Evolutionary conservation across 2,888 invertebrate species (phyloP).

Genomic region (Drosophila flavopinicola): DNA sequence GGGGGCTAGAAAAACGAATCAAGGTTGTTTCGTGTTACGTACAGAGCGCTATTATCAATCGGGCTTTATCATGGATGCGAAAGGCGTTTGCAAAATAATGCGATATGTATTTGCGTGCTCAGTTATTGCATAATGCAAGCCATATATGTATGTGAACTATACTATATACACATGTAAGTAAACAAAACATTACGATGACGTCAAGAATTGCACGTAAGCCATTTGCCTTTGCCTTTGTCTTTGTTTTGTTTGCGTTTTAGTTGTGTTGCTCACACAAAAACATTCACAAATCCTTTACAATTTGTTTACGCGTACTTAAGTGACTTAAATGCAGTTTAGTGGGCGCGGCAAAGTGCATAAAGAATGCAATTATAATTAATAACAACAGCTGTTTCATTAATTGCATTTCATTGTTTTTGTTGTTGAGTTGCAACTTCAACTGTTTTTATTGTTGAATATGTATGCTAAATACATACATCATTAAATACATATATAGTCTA

Average conservation of each 20-base stretch:
- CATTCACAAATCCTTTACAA: constrained; percentile 12
- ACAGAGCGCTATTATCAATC: constrained; percentile 19
- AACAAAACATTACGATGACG: constrained; percentile 25
- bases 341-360: neutral
- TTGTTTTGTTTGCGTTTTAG: constrained; percentile 10
- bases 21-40: constrained; percentile 50
- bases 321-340: neutral
- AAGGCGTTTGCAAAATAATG: constrained; percentile 9
- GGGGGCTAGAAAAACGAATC: constrained; percentile 41
- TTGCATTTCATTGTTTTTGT: constrained; percentile 25
- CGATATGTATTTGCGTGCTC: neutral
- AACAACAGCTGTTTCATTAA: constrained; percentile 30
- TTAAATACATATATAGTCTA: neutral
- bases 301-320: constrained; percentile 20
- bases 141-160: neutral
- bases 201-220: constrained; percentile 25
- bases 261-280: constrained; percentile 23
- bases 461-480: neutral
- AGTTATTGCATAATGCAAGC: constrained; percentile 28
- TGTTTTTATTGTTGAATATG: neutral
- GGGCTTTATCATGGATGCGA: constrained; percentile 12
- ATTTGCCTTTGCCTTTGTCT: constrained; percentile 15
- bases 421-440: neutral
- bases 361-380: neutral
- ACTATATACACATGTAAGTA: neutral